Percentiles rank a stretch among this genome's conserved stretches.
Evolutionary conservation across 2,797 vertebrate genomes (phyloP).

Genomic region (Jordanella pulchra): DNA sequence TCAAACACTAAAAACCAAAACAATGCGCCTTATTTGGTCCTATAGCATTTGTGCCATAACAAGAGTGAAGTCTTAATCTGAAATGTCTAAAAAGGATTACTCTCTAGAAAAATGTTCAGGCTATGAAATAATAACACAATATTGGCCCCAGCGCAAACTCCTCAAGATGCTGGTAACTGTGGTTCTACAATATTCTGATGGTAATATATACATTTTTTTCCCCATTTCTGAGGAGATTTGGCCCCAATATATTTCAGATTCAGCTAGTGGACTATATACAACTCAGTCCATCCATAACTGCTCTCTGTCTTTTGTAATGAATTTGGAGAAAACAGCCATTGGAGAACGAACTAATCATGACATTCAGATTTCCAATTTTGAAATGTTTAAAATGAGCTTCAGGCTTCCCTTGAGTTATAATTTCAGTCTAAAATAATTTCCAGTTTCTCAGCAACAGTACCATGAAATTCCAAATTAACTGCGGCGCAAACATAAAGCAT

Average conservation of each 20-base stretch:
- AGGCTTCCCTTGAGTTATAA: neutral
- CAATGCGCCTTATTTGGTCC: neutral
- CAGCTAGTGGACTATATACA: too few relatives aligned
- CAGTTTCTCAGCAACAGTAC: neutral
- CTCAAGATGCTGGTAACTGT: too few relatives aligned
- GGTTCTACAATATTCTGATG: too few relatives aligned
- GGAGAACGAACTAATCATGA: too few relatives aligned
- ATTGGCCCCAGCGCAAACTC: too few relatives aligned
- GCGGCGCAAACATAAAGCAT: neutral
- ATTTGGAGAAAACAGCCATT: too few relatives aligned
- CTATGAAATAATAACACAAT: too few relatives aligned
- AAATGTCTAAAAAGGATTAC: neutral
- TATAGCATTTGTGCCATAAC: neutral
- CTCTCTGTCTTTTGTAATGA: too few relatives aligned
- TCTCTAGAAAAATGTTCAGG: neutral
- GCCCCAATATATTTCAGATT: neutral
- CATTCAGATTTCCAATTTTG: neutral
- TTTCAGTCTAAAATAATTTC: neutral
- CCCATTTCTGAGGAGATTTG: neutral
- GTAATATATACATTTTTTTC: neutral
- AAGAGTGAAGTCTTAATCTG: neutral
- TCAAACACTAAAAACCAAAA: neutral
- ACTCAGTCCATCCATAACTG: too few relatives aligned
- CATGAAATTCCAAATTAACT: neutral
- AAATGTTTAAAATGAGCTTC: neutral